Conservation (phyloP, 2,797 vertebrate species). For the Hydrocynus forskahlii region DNA sequence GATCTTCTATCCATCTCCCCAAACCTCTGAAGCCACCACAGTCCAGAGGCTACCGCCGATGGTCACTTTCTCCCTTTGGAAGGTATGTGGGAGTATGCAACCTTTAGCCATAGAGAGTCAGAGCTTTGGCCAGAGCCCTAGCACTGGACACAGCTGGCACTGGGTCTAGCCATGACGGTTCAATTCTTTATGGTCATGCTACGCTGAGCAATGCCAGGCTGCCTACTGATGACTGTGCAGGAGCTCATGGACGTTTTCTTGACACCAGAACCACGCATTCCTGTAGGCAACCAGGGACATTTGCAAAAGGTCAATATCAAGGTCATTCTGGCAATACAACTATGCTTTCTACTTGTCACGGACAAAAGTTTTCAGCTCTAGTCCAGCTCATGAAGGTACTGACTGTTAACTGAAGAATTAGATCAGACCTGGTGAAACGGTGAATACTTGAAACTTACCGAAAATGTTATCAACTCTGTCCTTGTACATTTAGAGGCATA, state of each 20-base stretch:
- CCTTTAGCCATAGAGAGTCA: conserved; percentile 29
- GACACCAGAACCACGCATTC: background rate
- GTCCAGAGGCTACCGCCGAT: conserved; percentile 4
- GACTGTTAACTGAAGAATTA: background rate
- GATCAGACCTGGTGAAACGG: background rate
- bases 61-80: conserved; percentile 9
- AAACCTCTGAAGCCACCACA: conserved; percentile 18
- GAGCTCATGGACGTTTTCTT: conserved; percentile 10
- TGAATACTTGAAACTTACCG: background rate
- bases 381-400: background rate
- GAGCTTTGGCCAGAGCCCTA: conserved; percentile 33
- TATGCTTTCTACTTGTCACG: background rate
- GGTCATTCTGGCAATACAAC: background rate
- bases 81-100: conserved; percentile 38
- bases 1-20: conserved; percentile 25
- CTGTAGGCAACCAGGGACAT: background rate
- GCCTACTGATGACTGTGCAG: conserved; percentile 41
- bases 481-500: background rate
- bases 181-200: conserved; percentile 49
- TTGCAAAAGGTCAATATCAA: background rate
- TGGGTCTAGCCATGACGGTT: conserved; percentile 35
- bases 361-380: background rate
- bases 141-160: conserved; percentile 44
- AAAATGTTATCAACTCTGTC: background rate
- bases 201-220: conserved; percentile 38